Conservation (phyloP, 2,113 vertebrate genomes). For the Pluvianellus socialis region DNA sequence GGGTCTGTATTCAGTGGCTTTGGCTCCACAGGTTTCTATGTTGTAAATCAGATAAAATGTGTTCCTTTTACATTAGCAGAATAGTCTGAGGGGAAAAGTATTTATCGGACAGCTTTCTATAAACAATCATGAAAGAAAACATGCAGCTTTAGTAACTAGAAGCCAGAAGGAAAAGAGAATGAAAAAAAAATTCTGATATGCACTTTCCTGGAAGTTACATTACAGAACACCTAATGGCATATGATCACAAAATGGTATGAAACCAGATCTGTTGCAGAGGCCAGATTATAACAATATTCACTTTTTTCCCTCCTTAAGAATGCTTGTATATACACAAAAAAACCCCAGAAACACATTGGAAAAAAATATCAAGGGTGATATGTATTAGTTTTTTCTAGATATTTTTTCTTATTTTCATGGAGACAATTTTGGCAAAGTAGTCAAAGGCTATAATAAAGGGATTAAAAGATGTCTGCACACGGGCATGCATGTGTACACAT, state of each 20-base stretch:
- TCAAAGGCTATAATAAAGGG: neutral
- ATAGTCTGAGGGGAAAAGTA: neutral
- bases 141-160: neutral
- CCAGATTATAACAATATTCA: neutral
- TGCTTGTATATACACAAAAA: neutral
- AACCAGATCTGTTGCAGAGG: neutral
- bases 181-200: neutral
- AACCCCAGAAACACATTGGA: neutral
- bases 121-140: constrained; percentile 21
- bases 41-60: constrained; percentile 17
- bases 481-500: neutral
- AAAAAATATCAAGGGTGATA: neutral
- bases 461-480: neutral
- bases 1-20: neutral
- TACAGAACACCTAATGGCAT: neutral
- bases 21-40: neutral
- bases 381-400: constrained; percentile 6
- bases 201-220: neutral
- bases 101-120: constrained; percentile 30
- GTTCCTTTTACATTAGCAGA: neutral
- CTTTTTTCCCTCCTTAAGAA: neutral
- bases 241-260: neutral
- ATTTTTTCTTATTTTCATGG: constrained; percentile 14
- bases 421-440: neutral
- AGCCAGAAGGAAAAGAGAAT: neutral